Base-by-base conservation (phyloP, 1,140 invertebrate genomes). In the Lasioglossum albipes region DNA sequence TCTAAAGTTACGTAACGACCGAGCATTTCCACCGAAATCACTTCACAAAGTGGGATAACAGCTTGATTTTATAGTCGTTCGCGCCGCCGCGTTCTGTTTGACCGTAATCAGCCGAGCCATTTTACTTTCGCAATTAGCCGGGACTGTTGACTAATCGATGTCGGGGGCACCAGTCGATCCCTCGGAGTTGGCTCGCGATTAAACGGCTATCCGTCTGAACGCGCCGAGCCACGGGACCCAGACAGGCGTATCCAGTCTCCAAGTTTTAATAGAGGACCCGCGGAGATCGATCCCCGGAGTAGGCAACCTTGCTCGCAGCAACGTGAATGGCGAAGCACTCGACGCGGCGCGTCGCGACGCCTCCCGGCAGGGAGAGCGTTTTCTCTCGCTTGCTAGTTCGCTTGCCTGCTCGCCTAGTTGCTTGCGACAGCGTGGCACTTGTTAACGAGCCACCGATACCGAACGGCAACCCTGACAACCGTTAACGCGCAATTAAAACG, bases 401-500 rank as follows among this genome's bases (percentile, higher is more conserved):
- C 36, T 36, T 36, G 36, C 3, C 5, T 36, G 36, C 36, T 27
- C 27, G 27, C 27, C 27, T 27, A 27, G 27, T 27, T 27, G 36
- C 3, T 36, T 36, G 36, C 36, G 36, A 36, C 36, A 36, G 36
- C 36, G 52, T 78, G 64, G 71, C 62, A 54, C 9, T 2, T 59
- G 83, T 86, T 86, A 85, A 86, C 75, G 84, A 82, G 79, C 72
- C 79, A 72, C 45, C 79, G 73, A 81, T 77, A 67, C 61, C 64
- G 57, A 65, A 22, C 71, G 66, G 52, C 42, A 77, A 45, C 20
- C n/a, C 71, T 13, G 84, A 76, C 83, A 71, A 62, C 83, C 71
- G 83, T 85, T 85, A 85, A 85, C 79, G 79, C 64, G 79, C 75
- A 77, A 85, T 85, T 84, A 82, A 86, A 84, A 85, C 67, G 79